phyloP scores from a whole-genome alignment of 1,140 invertebrate genomes.

The Catajapyx aquilonaris region DNA sequence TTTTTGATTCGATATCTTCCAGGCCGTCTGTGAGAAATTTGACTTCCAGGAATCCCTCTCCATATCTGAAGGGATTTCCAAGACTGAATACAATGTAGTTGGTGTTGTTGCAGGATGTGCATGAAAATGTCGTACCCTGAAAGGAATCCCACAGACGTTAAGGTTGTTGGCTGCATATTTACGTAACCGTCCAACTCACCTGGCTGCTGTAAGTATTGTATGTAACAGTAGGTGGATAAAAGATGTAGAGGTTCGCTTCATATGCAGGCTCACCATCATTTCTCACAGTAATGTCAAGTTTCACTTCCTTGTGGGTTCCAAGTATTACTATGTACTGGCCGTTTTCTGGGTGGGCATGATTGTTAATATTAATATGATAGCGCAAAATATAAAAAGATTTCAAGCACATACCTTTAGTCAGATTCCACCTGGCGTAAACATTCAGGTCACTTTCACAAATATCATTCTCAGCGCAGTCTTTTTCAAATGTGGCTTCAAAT shows the following conservation, averaged over 20 bases:
- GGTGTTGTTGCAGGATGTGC: conserved; percentile 48
- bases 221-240: conserved; percentile 50
- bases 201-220: too few species aligned
- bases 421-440: conserved; percentile 37
- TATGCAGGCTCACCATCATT: conserved; percentile 80
- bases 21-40: conserved; percentile 56
- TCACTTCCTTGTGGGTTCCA: conserved; percentile 52
- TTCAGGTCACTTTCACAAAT: conserved; percentile 70
- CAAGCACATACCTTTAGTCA: conserved; percentile 23
- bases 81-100: too few species aligned
- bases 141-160: too few species aligned
- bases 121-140: conserved; percentile 9
- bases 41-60: conserved; percentile 37
- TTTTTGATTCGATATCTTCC: conserved; percentile 39
- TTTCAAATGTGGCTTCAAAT: conserved; percentile 72
- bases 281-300: conserved; percentile 45
- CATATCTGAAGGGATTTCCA: conserved; percentile 71
- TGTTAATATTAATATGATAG: too few species aligned
- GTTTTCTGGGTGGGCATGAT: too few species aligned
- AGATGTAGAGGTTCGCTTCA: conserved; percentile 60
- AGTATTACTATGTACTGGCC: too few species aligned
- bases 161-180: too few species aligned
- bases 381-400: conserved; percentile 11
- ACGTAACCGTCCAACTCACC: too few species aligned
- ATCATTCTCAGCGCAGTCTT: conserved; percentile 79